Conservation (phyloP, 2,797 vertebrate species). For the Dromococcyx pavoninus region DNA sequence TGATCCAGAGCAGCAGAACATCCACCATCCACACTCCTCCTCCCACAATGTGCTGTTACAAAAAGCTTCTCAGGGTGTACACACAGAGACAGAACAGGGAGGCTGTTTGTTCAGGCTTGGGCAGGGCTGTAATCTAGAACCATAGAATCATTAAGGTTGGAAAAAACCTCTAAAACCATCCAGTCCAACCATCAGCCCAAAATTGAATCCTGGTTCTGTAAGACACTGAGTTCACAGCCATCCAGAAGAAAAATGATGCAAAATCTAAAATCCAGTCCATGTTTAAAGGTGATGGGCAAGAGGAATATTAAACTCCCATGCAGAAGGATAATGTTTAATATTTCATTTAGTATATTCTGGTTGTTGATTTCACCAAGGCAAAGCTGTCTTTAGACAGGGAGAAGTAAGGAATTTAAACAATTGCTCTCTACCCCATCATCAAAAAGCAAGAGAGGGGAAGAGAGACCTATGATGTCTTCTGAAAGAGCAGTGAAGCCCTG, state of each 20-base stretch:
- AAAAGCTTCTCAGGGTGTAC: neutral
- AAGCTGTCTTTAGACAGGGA: neutral
- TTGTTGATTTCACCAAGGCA: neutral
- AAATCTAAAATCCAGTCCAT: neutral
- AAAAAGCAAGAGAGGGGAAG: neutral
- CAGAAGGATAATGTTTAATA: neutral
- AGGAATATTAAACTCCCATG: neutral
- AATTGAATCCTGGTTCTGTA: neutral
- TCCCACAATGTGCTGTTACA: neutral
- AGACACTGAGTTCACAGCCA: neutral
- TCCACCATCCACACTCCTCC: rapidly evolving
- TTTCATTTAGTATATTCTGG: neutral
- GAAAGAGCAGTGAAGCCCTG: too few relatives aligned
- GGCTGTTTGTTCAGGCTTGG: too few relatives aligned
- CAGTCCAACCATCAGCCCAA: neutral
- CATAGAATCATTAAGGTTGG: too few relatives aligned
- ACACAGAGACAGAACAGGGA: neutral
- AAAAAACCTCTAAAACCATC: too few relatives aligned
- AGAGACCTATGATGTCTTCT: neutral
- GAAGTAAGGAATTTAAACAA: neutral
- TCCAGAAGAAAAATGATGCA: neutral
- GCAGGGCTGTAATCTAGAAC: neutral
- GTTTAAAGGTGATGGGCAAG: neutral
- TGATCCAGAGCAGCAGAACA: neutral
- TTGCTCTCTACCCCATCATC: neutral